Base-by-base conservation (phyloP, 2,888 invertebrate genomes). In the Polietes domitor region DNA sequence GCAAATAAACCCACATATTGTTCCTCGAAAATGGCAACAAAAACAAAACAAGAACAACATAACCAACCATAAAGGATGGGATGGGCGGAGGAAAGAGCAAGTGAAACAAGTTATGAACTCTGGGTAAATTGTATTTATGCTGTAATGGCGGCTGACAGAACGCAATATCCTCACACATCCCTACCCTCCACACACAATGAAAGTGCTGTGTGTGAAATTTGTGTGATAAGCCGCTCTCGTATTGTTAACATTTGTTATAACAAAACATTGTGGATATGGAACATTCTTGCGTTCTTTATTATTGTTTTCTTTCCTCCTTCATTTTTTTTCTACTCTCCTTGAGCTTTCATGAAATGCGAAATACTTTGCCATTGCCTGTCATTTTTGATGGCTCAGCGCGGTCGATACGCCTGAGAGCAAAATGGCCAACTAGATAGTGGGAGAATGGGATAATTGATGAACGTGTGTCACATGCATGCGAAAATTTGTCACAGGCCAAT, bases 151-250 rank as follows among this genome's bases (percentile, higher is more conserved):
- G 19, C 15, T n/a, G n/a, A n/a, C 7, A n/a, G 47, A 47, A 47
- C 47, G 47, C 10, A 58, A 58, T 58, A 15, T 26, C 26, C 15
- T 15, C 26, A 58, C 26, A 58, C 58, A 24, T 26, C 2, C 58
- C 10, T 10, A 12, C 55, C 3, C 55, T 3, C 26, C 53, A 1
- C 58, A 58, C 58, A 68, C 65, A 68, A 68, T 12, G 19, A 37
- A 53, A 32, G 7, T 55, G 72, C 72, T 72, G 55, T 72, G 71
- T 71, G 37, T 68, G 53, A 55, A 72, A 72, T 72, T 72, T 72
- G 19, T 72, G 24, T 37, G 72, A 72, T 72, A 72, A 72, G 72
- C 72, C 53, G 21, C 19, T 32, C 2, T 72, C 17, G 21, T 68
- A 72, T 32, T 53, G 72, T 72, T 53, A 17, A 53, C 28, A 55